Conservation (phyloP, 2,888 invertebrate species). For the Andrena fulva region DNA sequence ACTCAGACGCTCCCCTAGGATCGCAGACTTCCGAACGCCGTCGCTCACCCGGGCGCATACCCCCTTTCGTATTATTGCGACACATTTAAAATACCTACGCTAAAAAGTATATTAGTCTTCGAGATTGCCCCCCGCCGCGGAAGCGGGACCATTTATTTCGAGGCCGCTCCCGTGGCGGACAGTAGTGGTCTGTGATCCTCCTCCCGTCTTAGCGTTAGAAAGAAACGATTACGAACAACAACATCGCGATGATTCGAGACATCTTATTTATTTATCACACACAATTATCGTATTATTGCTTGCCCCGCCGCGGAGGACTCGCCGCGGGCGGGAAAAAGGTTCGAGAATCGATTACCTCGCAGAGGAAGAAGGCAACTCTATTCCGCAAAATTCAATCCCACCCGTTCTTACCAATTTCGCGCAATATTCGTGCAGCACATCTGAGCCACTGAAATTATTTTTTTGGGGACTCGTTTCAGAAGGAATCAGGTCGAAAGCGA, state of each 20-base stretch:
- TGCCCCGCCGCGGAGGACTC: conserved; percentile 40
- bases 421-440: neutral
- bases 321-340: conserved; percentile 20
- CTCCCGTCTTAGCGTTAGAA: conserved; percentile 36
- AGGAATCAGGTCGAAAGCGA: too few relatives aligned
- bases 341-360: conserved; percentile 15
- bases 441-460: neutral
- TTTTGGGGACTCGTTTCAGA: too few relatives aligned
- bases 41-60: neutral
- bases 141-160: neutral
- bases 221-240: conserved; percentile 47
- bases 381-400: neutral
- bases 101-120: conserved; percentile 43
- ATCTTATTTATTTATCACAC: conserved; percentile 53
- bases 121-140: neutral
- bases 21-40: neutral
- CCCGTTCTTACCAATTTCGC: neutral
- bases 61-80: conserved; percentile 47
- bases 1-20: neutral
- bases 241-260: conserved; percentile 30
- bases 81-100: conserved; percentile 56
- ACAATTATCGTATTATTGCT: conserved; percentile 63
- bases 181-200: neutral
- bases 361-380: neutral
- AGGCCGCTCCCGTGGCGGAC: neutral